Base-by-base conservation (phyloP, 2,888 invertebrate species). In the Bugulina stolonifera region DNA sequence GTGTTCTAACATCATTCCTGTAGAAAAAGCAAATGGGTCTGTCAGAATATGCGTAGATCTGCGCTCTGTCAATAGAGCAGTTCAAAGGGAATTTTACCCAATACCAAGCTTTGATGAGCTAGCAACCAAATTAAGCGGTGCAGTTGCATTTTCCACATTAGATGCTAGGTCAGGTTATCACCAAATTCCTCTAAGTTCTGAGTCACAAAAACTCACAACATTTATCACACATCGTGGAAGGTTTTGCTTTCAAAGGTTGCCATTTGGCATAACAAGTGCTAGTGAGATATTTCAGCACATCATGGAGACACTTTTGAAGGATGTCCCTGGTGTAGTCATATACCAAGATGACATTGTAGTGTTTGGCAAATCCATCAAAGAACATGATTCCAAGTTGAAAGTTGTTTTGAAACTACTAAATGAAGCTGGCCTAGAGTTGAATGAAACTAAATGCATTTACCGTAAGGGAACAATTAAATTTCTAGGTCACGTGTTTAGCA, bases 41-140 rank as follows among this genome's bases (percentile, higher is more conserved):
- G n/a, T n/a, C n/a, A 22, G 25, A 23, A 57, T 57, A 18, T 57
- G 57, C 25, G 23, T 57, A 18, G 57, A 57, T n/a, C 25, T 57
- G n/a, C 5, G 57, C 18, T 22, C 57, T n/a, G 57, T 57, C 5
- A 57, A 57, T 25, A 57, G 14, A 25, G 57, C 57, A 23, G 57
- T 57, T 23, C 18, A 57, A 57, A 22, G 23, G 18, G 57, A 57
- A 57, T n/a, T 18, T 5, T 57, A 57, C 23, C 57, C 25, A 5
- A 57, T 57, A n/a, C 57, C 57, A 57, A 57, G 57, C 23, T 57
- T 57, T 18, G 57, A 57, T 25, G 57, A 57, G 57, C 23, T 57
- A 57, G 57, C 57, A 18, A 57, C 57, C 25, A 57, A 57, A 57
- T 57, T 57, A 5, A 25, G 23, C 5, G 57, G 14, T 57, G 57